phyloP scores from a whole-genome alignment of 2,113 vertebrate genomes.

The Pachypanchax playfairii region DNA sequence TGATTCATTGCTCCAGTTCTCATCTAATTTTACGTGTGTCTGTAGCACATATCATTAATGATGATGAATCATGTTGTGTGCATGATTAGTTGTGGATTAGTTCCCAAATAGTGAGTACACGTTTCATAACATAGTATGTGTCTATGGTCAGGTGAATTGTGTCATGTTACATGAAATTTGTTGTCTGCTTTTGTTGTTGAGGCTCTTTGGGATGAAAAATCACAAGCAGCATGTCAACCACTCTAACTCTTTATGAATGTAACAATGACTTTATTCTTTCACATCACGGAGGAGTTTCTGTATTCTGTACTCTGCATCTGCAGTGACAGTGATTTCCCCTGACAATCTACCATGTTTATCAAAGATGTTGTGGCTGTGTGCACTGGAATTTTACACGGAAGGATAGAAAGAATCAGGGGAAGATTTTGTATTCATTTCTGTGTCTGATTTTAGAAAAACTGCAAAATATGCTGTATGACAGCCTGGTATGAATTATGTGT shows the following conservation, averaged over 20 bases:
- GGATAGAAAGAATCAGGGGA: background rate
- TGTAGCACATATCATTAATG: background rate
- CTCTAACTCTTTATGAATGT: slow-evolving; percentile 18
- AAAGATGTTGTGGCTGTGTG: background rate
- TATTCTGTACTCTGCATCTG: slow-evolving; percentile 21
- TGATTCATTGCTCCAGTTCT: no score
- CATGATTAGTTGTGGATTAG: background rate
- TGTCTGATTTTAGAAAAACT: background rate
- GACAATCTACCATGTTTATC: slow-evolving; percentile 38
- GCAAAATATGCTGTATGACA: background rate
- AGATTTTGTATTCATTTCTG: background rate
- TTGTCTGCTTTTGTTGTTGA: slow-evolving; percentile 12
- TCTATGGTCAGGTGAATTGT: background rate
- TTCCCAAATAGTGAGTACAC: background rate
- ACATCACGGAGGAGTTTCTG: slow-evolving; percentile 19
- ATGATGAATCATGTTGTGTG: no score
- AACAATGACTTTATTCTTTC: slow-evolving; percentile 36
- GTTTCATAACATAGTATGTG: background rate
- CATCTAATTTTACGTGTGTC: no score
- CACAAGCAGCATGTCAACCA: slow-evolving; percentile 33
- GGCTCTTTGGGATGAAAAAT: slow-evolving; percentile 16
- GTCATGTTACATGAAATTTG: slow-evolving; percentile 17
- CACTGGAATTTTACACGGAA: slow-evolving; percentile 1
- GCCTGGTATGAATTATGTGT: no score
- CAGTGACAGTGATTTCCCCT: slow-evolving; percentile 55